phyloP scores from a whole-genome alignment of 2,888 invertebrate genomes.

The Neocrepidodera transversa region DNA sequence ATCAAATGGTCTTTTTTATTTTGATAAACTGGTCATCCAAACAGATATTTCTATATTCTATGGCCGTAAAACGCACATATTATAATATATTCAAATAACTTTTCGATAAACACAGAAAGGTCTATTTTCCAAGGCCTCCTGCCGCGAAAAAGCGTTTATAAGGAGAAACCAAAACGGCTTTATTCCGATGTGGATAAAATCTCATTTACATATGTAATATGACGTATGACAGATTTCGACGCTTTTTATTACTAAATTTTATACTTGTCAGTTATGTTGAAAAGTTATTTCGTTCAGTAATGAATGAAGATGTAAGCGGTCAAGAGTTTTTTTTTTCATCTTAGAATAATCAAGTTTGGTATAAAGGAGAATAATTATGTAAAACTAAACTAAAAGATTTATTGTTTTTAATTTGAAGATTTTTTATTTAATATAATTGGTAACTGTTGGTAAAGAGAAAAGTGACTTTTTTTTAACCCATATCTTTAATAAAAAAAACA shows the following conservation, averaged over 20 bases:
- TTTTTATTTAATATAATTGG: no score
- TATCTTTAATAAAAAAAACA: no score
- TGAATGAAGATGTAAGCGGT: no score
- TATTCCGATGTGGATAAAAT: constrained; percentile 22
- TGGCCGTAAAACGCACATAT: neutral
- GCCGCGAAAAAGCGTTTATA: constrained; percentile 18
- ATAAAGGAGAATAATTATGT: no score
- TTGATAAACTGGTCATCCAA: constrained; percentile 12
- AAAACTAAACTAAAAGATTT: no score
- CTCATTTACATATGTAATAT: constrained; percentile 29
- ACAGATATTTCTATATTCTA: constrained; percentile 1
- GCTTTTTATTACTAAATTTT: constrained; percentile 23
- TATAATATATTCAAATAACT: constrained; percentile 19
- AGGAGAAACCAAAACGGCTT: constrained; percentile 25
- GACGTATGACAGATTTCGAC: constrained; percentile 21
- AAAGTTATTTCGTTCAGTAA: neutral
- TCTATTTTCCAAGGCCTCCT: constrained; percentile 20
- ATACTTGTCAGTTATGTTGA: constrained; percentile 23
- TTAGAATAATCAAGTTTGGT: no score
- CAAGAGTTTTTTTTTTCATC: no score
- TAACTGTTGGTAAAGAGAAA: no score
- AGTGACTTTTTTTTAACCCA: no score
- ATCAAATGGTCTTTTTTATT: no score
- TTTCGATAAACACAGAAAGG: constrained; percentile 22
- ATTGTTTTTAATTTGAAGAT: no score